Evolutionary conservation across 2,113 vertebrate genomes (phyloP), one percentile per base, ranked within the genome.

Genomic region (Panurus biarmicus): DNA sequence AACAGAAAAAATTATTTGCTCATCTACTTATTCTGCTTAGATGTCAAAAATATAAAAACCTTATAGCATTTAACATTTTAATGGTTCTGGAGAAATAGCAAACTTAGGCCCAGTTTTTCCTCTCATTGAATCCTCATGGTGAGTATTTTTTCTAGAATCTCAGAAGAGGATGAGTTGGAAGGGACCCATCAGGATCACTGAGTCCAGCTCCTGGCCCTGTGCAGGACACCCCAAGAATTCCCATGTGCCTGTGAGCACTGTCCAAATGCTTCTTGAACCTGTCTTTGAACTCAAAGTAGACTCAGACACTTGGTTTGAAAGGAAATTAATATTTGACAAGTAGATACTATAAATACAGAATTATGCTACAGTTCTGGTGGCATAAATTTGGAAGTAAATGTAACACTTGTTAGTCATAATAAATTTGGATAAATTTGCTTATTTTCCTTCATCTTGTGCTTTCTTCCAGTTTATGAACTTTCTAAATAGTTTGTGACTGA

Each of bases 1-100:
- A 78, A 67, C 64, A 87, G 66, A 44, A 80, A 94, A 93, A 94
- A 77, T 71, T 31, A 87, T 90, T 92, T 86, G n/a, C 87, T 93
- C 76, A 62, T 88, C 69, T 79, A 77, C 57, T 91, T 76, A 57
- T 73, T 94, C 73, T 85, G 71, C 84, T 89, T 80, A 89, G 58
- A 85, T 91, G 74, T 87, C 58, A 89, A 69, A 87, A 87, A 66
- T 80, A 82, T 36, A 77, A 88, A 95, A 78, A 45, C 66, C 83
- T 94, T 58, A 62, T 44, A 73, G 4, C 54, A 73, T 87, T 91
- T 82, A 94, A 58, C 36, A 76, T 69, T 87, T 92, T 57, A 87
- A 70, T 87, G 26, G 56, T 73, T 89, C 44, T 64, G 22, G 14
- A 29, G n/a, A 85, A 84, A 57, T 11, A 57, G 25, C 38, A 89